Conservation (phyloP, 2,797 vertebrate genomes). For the Sorex maritimensis region DNA sequence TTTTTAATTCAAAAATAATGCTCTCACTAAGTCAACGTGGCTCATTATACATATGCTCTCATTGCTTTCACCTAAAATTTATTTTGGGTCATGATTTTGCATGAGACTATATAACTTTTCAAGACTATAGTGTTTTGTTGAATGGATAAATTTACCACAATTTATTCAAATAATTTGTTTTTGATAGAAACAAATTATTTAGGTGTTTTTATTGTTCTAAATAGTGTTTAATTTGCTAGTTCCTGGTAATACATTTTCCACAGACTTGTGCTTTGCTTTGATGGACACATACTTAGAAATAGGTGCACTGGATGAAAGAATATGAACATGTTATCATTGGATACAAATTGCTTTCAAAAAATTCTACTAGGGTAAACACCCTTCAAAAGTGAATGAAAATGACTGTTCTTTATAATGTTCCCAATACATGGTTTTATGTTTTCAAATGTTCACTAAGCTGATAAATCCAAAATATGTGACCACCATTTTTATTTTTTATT, state of each 20-base stretch:
- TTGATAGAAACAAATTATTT: background rate
- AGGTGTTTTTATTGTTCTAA: conserved; percentile 44
- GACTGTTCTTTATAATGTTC: background rate
- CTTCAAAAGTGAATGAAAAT: background rate
- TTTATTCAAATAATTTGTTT: conserved; percentile 14
- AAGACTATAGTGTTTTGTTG: background rate
- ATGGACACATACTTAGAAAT: conserved; percentile 41
- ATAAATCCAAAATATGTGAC: background rate
- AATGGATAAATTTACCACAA: conserved; percentile 19
- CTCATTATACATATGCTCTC: conserved; percentile 16
- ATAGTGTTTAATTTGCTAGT: conserved; percentile 16
- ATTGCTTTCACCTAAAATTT: conserved; percentile 39
- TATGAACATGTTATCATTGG: conserved; percentile 24
- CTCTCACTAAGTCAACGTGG: background rate
- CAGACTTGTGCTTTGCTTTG: background rate
- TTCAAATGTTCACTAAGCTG: background rate
- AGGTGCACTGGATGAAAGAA: background rate
- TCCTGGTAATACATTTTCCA: background rate
- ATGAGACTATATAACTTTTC: background rate
- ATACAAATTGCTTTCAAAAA: conserved; percentile 22
- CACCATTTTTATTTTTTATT: background rate
- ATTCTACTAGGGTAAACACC: background rate
- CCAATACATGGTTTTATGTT: background rate
- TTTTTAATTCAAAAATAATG: background rate
- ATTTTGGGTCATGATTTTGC: background rate